A percentile compares a stretch with the other conserved stretches of the same genome.
phyloP scores from a whole-genome alignment of 2,113 vertebrate species.

The Sus scrofa region T2T-Sscrofa CM000819.6:102504501-102505000 shows the following conservation, averaged over 20 bases:
- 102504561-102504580: too few species aligned
- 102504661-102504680: too few species aligned
- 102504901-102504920: not conserved
- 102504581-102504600: too few species aligned
- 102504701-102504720: not conserved
- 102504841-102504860: not conserved
- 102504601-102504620: too few species aligned
- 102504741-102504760: not conserved
- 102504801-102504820: not conserved
- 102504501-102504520: too few species aligned
- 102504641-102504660: too few species aligned
- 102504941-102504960: not conserved
- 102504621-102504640: too few species aligned
- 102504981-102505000: not conserved
- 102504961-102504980: not conserved
- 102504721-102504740: not conserved
- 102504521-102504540: too few species aligned
- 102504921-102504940: not conserved
- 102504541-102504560: too few species aligned
- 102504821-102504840: not conserved
- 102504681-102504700: too few species aligned
- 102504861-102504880: not conserved
- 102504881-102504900: not conserved
- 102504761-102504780: not conserved
- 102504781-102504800: not conserved